Evolutionary conservation across 1,140 invertebrate genomes (phyloP), one percentile per base, ranked within the genome.

Genomic region (Neodiprion virginianus): DNA sequence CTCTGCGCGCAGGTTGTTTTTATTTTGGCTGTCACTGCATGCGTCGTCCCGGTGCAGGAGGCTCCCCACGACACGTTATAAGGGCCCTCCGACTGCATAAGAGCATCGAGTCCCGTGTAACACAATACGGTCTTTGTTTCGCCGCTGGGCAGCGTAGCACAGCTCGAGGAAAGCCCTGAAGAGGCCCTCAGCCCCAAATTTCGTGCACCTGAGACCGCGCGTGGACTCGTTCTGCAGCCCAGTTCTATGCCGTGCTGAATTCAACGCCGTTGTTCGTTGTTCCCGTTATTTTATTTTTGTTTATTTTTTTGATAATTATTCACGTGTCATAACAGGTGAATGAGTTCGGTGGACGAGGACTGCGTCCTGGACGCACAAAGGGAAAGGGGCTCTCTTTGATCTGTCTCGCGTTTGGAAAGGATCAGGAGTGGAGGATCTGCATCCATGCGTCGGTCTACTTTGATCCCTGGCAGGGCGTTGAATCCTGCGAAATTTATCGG

Each of bases 71-170:
- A 61, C 53, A 61, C 53, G 53, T 14, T 61, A 61, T 17, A 61
- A 61, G 53, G 53, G 53, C 53, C 53, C 1, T 40, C 28, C 28
- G 28, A 40, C 53, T 61, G 53, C 53, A 61, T 61, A 61, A 61
- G 53, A 61, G 53, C 53, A 61, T 61, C 53, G 53, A 61, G 53
- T 61, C 53, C n/a, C 53, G 53, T 61, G 53, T 61, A 61, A 61
- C 53, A 61, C 53, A 61, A 61, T 61, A 61, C 53, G 53, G 53
- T 61, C 53, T 61, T 61, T 61, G 53, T 61, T 61, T 61, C 11
- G 53, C n/a, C 53, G 53, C 11, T 40, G 11, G n/a, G 53, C 53
- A 17, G 3, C n/a, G 4, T 8, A 17, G 53, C n/a, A 61, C 4
- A 8, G 53, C 53, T 61, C 28, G 28, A 40, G 28, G 5, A 40